Conservation (phyloP, 2,888 invertebrate species). For the Heliconius sara region DNA sequence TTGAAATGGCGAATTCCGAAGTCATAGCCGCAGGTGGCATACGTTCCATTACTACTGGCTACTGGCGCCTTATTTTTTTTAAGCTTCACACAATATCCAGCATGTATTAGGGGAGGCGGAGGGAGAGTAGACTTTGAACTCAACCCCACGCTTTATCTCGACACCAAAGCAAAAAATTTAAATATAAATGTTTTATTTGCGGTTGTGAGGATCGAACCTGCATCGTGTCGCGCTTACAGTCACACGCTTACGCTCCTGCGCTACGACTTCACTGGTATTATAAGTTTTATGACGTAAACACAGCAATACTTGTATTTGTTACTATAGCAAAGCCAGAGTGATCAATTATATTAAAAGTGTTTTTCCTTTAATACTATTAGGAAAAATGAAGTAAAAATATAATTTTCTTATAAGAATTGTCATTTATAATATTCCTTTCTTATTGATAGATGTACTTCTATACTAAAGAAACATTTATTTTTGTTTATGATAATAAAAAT, state of each 20-base stretch:
- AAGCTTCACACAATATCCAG: no score
- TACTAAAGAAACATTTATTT: not conserved
- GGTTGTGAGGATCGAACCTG: no score
- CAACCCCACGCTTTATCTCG: no score
- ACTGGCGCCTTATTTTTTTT: no score
- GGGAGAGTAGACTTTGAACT: no score
- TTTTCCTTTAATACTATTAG: slow-evolving; percentile 2
- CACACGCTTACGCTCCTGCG: no score
- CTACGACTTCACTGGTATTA: no score
- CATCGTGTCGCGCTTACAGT: no score
- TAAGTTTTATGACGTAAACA: not conserved
- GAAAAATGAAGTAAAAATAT: not conserved
- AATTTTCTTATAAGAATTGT: not conserved
- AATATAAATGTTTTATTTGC: no score
- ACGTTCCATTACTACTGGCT: not conserved
- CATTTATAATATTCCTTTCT: not conserved
- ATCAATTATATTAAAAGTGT: not conserved
- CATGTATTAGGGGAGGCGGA: no score
- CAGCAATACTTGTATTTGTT: not conserved
- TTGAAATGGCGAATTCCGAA: not conserved
- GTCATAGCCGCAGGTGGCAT: not conserved
- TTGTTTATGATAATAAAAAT: not conserved
- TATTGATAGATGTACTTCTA: not conserved
- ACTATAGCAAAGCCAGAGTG: not conserved
- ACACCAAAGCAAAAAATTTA: no score